Evolutionary conservation across 2,113 vertebrate genomes (phyloP).

Genomic region (Myanophis thanlyinensis): DNA sequence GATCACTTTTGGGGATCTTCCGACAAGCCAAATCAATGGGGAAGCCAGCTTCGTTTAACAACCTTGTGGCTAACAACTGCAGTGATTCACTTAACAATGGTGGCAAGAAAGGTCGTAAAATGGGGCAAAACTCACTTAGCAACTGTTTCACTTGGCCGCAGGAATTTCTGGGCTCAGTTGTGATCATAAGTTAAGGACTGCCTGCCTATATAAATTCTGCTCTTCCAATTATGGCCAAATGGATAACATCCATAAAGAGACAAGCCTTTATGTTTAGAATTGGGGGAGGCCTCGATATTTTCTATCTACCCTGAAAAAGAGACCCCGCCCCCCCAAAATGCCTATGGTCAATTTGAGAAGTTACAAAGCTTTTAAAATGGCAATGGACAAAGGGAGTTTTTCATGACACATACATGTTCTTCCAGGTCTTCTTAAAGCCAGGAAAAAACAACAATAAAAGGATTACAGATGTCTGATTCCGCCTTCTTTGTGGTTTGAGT

Average conservation of each 20-base stretch:
- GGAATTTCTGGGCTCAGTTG: too few species aligned
- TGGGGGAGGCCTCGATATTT: background rate
- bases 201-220: background rate
- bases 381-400: constrained; percentile 22
- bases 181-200: too few species aligned
- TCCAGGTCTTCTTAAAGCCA: constrained; percentile 36
- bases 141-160: too few species aligned
- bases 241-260: background rate
- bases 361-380: constrained; percentile 40
- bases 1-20: too few species aligned
- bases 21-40: too few species aligned
- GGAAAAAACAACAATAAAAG: background rate
- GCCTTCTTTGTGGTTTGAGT: constrained; percentile 49
- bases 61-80: too few species aligned
- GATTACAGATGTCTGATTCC: constrained; percentile 38
- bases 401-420: constrained; percentile 27
- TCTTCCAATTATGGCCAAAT: background rate
- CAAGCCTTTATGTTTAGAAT: background rate
- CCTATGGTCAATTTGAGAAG: constrained; percentile 15
- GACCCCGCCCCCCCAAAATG: background rate
- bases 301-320: background rate
- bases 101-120: too few species aligned
- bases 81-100: too few species aligned
- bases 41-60: too few species aligned
- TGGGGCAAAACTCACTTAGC: too few species aligned